Conservation (phyloP, 1,140 invertebrate species). For the Hetaerina americana region DNA sequence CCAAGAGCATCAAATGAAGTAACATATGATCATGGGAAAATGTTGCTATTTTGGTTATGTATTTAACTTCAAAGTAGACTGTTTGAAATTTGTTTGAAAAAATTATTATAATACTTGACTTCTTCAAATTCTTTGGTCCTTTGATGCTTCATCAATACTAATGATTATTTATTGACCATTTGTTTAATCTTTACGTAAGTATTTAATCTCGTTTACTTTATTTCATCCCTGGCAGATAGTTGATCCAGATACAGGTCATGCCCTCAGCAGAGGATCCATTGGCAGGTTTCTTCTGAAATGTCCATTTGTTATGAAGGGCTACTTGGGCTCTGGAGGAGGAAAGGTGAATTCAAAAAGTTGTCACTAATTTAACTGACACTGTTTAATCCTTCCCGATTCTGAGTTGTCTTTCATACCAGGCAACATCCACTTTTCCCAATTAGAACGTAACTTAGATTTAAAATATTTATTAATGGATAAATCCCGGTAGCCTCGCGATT, state of each 20-base stretch:
- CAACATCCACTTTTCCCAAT: not conserved
- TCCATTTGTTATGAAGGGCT: not conserved
- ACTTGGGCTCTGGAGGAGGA: not conserved
- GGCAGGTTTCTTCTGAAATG: not conserved
- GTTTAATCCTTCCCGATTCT: not conserved
- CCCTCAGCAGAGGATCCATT: not conserved
- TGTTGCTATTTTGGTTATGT: too few species aligned
- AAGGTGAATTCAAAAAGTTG: not conserved
- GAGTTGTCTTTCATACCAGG: not conserved
- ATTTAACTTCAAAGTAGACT: too few species aligned
- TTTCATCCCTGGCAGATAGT: not conserved
- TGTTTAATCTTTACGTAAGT: not conserved
- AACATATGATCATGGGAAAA: too few species aligned
- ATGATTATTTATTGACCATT: not conserved
- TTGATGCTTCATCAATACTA: not conserved
- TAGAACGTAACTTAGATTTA: not conserved
- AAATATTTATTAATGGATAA: not conserved
- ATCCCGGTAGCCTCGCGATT: not conserved
- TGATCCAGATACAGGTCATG: not conserved
- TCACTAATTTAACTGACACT: not conserved
- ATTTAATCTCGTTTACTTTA: not conserved
- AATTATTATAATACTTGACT: not conserved
- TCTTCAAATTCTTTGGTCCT: not conserved
- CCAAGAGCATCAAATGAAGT: too few species aligned
- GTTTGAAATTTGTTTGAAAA: too few species aligned